Evolutionary conservation across 2,113 vertebrate genomes (phyloP), one percentile per base, ranked within the genome.

Genomic region (Leptosomus discolor): DNA sequence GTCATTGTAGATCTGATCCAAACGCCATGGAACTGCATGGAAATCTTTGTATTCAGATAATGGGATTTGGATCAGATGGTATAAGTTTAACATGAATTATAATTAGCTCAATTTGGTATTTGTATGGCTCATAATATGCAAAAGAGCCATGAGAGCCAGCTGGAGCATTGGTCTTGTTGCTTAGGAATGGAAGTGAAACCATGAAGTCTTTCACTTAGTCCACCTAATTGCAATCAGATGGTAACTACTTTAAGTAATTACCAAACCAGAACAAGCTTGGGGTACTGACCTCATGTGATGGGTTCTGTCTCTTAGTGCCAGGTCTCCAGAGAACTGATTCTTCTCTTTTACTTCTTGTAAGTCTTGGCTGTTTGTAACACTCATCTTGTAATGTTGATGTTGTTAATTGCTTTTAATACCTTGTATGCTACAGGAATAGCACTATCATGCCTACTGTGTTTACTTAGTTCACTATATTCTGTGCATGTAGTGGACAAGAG

Each of bases 81-180:
- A 13, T 83, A 94, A 73, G 26, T 95, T 93, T 90, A 94, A 93
- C 61, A 76, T 45, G 61, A 90, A 82, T 92, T 39, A 82, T 83
- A 85, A 94, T 83, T 92, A 80, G 12, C 45, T 87, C 69, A 60
- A 18, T 90, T 95, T 83, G 16, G 24, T 94, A 36, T 83, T 73
- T 94, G 39, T 85, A 57, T 90, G 70, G 56, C 69, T 93, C 27
- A 57, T 79, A 90, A 76, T 85, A 73, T 79, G 24, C 48, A 76
- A 63, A 65, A 82, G 39, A 85, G 22, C 20, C 65, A 69, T 1
- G 2, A 41, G 53, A 90, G 58, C 63, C 91, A 95, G 64, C 34
- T 89, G 54, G 37, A 90, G 32, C 29, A 50, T n/a, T 53, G 70
- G 60, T 69, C 53, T 69, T 79, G 34, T 45, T 71, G 34, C 70